phyloP scores from a whole-genome alignment of 2,888 invertebrate genomes.

The Nemotelus nigrinus region DNA sequence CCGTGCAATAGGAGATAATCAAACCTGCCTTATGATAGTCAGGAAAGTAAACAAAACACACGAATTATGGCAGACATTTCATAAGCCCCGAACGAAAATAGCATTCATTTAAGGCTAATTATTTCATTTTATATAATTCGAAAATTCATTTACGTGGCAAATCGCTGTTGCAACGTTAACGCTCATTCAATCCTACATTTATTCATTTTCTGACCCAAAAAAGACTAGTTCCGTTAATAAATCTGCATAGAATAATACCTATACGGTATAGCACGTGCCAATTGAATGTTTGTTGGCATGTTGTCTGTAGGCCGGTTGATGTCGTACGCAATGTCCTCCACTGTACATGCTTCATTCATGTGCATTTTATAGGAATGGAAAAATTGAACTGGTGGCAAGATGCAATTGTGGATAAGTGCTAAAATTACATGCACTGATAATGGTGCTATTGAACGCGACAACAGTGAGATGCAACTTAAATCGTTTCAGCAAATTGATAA shows the following conservation, averaged over 20 bases:
- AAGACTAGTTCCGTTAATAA: constrained; percentile 49
- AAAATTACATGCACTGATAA: constrained; percentile 32
- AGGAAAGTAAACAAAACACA: too few species aligned
- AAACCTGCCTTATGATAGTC: too few species aligned
- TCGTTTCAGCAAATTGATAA: constrained; percentile 48
- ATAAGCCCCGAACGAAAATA: too few species aligned
- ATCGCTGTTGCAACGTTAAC: background rate
- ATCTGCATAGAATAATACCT: constrained; percentile 46
- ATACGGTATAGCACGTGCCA: constrained; percentile 49
- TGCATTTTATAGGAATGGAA: background rate
- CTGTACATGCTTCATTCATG: too few species aligned
- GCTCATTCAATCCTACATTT: too few species aligned
- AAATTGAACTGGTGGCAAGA: constrained; percentile 23
- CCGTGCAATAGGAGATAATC: too few species aligned
- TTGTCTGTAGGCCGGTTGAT: constrained; percentile 10
- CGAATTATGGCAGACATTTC: too few species aligned
- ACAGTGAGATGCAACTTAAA: constrained; percentile 43
- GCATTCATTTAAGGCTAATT: background rate
- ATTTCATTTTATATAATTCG: background rate
- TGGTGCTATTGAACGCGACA: constrained; percentile 29
- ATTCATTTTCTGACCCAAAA: constrained; percentile 48
- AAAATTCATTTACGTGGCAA: background rate
- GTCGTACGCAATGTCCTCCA: background rate
- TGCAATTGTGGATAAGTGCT: constrained; percentile 39
- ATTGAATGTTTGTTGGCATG: constrained; percentile 35